Conservation (phyloP, 2,888 invertebrate species). For the Cancer borealis region DNA sequence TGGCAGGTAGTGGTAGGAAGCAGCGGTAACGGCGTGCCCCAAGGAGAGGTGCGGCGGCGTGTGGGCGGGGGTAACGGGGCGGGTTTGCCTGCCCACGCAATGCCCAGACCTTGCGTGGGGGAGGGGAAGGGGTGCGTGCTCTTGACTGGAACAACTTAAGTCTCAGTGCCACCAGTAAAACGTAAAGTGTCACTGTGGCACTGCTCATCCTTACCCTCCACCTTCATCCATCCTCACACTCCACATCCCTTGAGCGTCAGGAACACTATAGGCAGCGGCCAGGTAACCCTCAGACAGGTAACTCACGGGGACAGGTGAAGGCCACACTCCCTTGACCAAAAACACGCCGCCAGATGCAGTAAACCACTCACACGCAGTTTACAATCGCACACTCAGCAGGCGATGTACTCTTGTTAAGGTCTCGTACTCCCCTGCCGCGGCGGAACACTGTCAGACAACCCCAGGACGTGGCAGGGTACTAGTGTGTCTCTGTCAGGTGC, state of each 20-base stretch:
- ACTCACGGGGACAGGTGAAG: not conserved
- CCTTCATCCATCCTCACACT: not conserved
- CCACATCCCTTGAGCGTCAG: not conserved
- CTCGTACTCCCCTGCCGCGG: not conserved
- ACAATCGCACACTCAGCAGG: not conserved
- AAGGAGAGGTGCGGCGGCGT: not conserved
- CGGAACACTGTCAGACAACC: not conserved
- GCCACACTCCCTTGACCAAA: not conserved
- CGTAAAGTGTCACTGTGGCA: not conserved
- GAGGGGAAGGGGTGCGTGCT: no score
- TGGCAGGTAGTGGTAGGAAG: conserved; percentile 3
- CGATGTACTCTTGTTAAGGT: not conserved
- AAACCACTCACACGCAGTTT: not conserved
- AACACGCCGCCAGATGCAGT: not conserved
- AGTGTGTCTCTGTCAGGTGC: not conserved
- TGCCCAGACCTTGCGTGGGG: not conserved
- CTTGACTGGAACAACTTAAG: no score
- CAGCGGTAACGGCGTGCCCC: not conserved
- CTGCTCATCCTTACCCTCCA: not conserved
- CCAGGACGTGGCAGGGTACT: not conserved
- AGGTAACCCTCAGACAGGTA: not conserved
- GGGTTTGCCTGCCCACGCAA: not conserved
- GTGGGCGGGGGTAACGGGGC: not conserved
- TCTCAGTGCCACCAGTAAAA: not conserved
- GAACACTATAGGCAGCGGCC: not conserved